Conservation (phyloP, 2,113 vertebrate genomes). For the Toxotes jaculatrix region DNA sequence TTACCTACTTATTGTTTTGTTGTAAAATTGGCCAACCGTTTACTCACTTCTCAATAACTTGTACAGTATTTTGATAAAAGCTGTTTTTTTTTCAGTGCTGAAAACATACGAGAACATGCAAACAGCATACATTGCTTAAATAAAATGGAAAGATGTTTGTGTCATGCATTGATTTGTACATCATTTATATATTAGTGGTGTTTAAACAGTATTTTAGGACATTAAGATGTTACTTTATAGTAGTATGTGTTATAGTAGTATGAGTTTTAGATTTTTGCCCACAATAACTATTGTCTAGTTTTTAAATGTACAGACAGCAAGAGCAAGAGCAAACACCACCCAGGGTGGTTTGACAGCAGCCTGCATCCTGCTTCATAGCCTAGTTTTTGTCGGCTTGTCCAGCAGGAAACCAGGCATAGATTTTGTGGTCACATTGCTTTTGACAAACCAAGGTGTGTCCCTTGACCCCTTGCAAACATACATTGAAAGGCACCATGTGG, state of each 20-base stretch:
- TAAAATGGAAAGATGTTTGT: no score
- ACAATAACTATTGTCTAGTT: neutral
- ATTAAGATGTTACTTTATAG: neutral
- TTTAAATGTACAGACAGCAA: neutral
- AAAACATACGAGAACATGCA: no score
- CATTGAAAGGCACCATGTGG: constrained; percentile 2
- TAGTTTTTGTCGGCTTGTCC: neutral
- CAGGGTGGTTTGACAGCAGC: neutral
- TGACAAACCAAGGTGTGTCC: constrained; percentile 5
- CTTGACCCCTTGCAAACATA: neutral
- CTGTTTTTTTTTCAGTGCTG: no score
- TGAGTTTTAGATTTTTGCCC: neutral
- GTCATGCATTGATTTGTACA: no score
- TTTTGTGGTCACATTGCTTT: constrained; percentile 27
- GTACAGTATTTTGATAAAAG: neutral
- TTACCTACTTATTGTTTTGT: no score
- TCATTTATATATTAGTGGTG: no score
- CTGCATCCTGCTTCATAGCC: neutral
- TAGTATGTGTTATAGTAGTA: neutral
- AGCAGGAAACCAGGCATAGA: neutral
- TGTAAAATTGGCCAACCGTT: no score
- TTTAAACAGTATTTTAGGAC: neutral
- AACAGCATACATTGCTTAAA: no score
- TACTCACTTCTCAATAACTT: neutral
- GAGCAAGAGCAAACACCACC: neutral